Evolutionary conservation across 2,888 invertebrate genomes (phyloP), one percentile per base, ranked within the genome.

Genomic region (Drosophila nr. medialis): DNA sequence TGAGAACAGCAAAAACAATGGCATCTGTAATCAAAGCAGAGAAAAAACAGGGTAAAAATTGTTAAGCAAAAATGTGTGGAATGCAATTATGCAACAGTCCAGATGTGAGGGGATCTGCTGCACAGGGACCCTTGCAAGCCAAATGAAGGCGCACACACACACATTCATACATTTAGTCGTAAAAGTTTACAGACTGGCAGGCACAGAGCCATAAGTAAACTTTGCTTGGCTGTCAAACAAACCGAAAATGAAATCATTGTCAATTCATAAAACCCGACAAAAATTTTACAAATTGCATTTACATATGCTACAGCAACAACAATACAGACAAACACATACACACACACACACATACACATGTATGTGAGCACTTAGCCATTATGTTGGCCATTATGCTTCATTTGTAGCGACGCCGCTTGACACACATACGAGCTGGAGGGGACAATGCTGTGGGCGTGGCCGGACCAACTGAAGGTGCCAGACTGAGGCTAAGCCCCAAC

Each of bases 161-260:
- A 73, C n/a, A 27, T 53, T 70, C 74, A 84, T 56, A 73, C 74
- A 84, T 70, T 71, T 64, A 58, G 78, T 72, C 69, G 61, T 61
- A 60, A 54, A 75, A 83, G 82, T 82, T 80, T 80, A 66, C 78
- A 73, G 67, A 79, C 78, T 62, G 72, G 32, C n/a, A 61, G 54
- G 71, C 36, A 27, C 61, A 45, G 45, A 36, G 58, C 29, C 55
- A 60, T 58, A 61, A 45, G 67, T 50, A 58, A 69, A 73, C 49
- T 58, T 65, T 70, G 64, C 67, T 64, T 36, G 73, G 64, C 83
- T 85, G 87, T 85, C 79, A 85, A 85, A 83, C 85, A 85, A 84
- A 83, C 78, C 72, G 72, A 87, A 84, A 86, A 89, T 86, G 83
- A 86, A 89, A 89, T 89, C 86, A 86, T 89, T 86, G 86, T 89